A percentile compares a stretch with the other conserved stretches of the same genome.
These are phyloP conservation scores for Melanotaenia nigrans DNA, from an alignment of 2,797 vertebrate genomes.

Conservation along the genomic window DNA sequence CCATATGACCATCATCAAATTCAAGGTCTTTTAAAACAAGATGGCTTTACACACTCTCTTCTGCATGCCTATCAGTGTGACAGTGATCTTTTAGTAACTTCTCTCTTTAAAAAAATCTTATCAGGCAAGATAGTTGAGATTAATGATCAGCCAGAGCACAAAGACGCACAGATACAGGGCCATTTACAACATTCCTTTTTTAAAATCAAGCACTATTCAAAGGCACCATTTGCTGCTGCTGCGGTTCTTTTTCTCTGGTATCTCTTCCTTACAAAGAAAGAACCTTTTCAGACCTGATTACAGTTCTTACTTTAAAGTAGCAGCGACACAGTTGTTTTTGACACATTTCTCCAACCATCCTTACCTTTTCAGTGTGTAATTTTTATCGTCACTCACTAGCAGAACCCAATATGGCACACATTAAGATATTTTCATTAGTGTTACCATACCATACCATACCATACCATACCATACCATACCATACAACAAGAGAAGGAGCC, in stretches of 20 bases:
- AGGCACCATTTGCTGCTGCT: conserved; percentile 51
- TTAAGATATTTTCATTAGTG: too few relatives aligned
- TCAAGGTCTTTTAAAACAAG: conserved; percentile 64
- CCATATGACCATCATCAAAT: conserved; percentile 59
- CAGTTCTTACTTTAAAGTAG: conserved; percentile 17
- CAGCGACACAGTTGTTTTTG: neutral
- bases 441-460: too few relatives aligned
- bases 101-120: conserved; percentile 65
- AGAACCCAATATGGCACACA: neutral
- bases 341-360: neutral
- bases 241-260: conserved; percentile 25
- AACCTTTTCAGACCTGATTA: conserved; percentile 26
- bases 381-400: neutral
- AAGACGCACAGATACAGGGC: conserved; percentile 63
- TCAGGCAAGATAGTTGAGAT: conserved; percentile 69
- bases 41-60: conserved; percentile 15
- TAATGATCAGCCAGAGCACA: conserved; percentile 73
- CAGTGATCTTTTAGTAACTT: conserved; percentile 46
- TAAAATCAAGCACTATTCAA: conserved; percentile 52
- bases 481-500: too few relatives aligned
- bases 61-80: conserved; percentile 28
- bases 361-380: neutral
- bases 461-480: too few relatives aligned
- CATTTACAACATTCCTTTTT: conserved; percentile 60
- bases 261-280: conserved; percentile 40